phyloP scores from a whole-genome alignment of 1,140 invertebrate genomes.

The Harpegnathos saltator region DNA sequence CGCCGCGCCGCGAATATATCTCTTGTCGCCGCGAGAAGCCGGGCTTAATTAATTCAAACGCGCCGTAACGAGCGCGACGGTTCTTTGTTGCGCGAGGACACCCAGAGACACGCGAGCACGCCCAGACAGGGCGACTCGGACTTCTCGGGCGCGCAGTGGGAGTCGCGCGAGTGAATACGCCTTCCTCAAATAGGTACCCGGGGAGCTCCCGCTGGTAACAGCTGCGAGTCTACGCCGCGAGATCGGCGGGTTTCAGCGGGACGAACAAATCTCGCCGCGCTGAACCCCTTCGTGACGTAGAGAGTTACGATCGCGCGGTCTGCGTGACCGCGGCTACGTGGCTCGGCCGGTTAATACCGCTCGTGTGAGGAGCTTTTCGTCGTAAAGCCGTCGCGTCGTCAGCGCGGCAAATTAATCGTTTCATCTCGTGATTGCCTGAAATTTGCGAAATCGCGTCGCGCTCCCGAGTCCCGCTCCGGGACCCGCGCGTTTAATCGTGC shows the following conservation, averaged over 20 bases:
- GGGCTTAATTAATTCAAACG: constrained; percentile 63
- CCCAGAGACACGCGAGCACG: constrained; percentile 32
- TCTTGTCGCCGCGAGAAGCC: constrained; percentile 37
- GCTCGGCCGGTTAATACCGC: constrained; percentile 50
- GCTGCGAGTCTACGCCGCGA: constrained; percentile 58
- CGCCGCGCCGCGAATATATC: constrained; percentile 15
- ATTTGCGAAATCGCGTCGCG: neutral
- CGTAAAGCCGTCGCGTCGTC: neutral
- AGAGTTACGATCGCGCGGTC: constrained; percentile 59
- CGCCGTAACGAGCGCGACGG: constrained; percentile 24
- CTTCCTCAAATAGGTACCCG: constrained; percentile 65
- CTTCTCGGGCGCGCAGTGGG: constrained; percentile 67
- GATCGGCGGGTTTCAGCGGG: constrained; percentile 45
- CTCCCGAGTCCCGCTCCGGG: too few relatives aligned
- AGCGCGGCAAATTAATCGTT: neutral
- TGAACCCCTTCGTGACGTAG: constrained; percentile 44
- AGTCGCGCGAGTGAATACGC: constrained; percentile 63
- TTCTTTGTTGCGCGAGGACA: constrained; percentile 60
- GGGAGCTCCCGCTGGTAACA: constrained; percentile 66
- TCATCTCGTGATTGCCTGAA: neutral
- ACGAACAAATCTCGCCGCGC: constrained; percentile 59
- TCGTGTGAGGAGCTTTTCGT: constrained; percentile 26
- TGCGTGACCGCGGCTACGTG: constrained; percentile 1
- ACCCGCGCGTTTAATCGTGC: neutral
- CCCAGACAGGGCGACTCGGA: constrained; percentile 59